Conservation (phyloP, 1,140 invertebrate genomes). For the Lasaia peninsularis region DNA sequence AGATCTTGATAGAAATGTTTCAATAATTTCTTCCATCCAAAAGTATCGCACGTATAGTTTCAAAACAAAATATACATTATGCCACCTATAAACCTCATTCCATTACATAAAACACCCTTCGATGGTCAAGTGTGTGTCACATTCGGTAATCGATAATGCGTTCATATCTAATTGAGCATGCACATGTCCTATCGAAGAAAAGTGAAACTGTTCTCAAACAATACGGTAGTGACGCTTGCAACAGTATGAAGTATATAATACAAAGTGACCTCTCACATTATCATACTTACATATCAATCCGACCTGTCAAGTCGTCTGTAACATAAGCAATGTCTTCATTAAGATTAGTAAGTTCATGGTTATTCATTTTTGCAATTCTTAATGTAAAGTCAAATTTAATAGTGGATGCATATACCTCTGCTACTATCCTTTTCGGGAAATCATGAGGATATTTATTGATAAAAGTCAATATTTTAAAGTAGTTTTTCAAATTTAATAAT, state of each 20-base stretch:
- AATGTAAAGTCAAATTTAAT: too few species aligned
- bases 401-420: too few species aligned
- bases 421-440: too few species aligned
- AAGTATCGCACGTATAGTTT: neutral
- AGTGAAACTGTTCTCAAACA: constrained; percentile 59
- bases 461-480: too few species aligned
- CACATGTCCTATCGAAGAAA: constrained; percentile 65
- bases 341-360: constrained; percentile 58
- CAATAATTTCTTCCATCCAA: neutral
- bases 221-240: constrained; percentile 68
- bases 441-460: too few species aligned
- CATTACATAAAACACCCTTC: constrained; percentile 56
- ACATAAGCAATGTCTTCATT: constrained; percentile 49
- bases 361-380: constrained; percentile 9
- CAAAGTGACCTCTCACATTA: constrained; percentile 49
- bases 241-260: constrained; percentile 73
- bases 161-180: constrained; percentile 61
- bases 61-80: constrained; percentile 14
- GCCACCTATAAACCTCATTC: constrained; percentile 38
- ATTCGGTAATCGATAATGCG: constrained; percentile 55
- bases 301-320: constrained; percentile 50
- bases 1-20: too few species aligned
- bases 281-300: constrained; percentile 53
- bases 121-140: constrained; percentile 47
- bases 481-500: too few species aligned